Percentiles rank a stretch among this genome's conserved stretches.
phyloP scores from a whole-genome alignment of 2,888 invertebrate genomes.

The Thumatha senex region DNA sequence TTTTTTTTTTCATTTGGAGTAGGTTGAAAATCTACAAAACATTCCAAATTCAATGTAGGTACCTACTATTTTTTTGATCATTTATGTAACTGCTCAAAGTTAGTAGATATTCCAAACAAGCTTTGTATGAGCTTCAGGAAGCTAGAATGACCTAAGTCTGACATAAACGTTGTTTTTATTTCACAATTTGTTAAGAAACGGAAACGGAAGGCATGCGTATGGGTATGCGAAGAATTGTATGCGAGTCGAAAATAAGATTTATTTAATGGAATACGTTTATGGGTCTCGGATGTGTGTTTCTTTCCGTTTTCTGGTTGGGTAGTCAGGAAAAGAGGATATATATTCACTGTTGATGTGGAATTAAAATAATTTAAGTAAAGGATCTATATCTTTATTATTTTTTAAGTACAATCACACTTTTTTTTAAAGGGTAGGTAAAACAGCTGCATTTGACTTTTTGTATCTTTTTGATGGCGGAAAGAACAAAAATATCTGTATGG shows the following conservation, averaged over 20 bases:
- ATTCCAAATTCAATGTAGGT: slow-evolving; percentile 1
- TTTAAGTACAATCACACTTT: too few relatives aligned
- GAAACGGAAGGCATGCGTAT: slow-evolving; percentile 3
- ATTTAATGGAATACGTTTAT: neutral
- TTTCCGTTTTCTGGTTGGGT: neutral
- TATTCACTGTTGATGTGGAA: too few relatives aligned
- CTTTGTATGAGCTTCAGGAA: slow-evolving; percentile 2
- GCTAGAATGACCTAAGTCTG: neutral
- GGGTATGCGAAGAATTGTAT: slow-evolving; percentile 4
- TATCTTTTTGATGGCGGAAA: too few relatives aligned
- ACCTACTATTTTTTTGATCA: slow-evolving; percentile 9
- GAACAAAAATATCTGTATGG: too few relatives aligned
- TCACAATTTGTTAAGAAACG: slow-evolving; percentile 5
- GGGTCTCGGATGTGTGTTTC: neutral
- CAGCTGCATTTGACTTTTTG: too few relatives aligned
- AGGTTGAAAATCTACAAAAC: neutral
- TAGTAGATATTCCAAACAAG: slow-evolving; percentile 24
- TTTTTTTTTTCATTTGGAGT: too few relatives aligned
- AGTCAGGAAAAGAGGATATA: too few relatives aligned
- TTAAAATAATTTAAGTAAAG: too few relatives aligned
- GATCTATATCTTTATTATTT: too few relatives aligned
- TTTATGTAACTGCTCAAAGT: slow-evolving; percentile 14
- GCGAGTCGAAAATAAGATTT: neutral
- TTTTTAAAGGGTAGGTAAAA: too few relatives aligned
- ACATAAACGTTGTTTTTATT: slow-evolving; percentile 10